Evolutionary conservation across 2,797 vertebrate species (phyloP).

Genomic region (Pterois miles): DNA sequence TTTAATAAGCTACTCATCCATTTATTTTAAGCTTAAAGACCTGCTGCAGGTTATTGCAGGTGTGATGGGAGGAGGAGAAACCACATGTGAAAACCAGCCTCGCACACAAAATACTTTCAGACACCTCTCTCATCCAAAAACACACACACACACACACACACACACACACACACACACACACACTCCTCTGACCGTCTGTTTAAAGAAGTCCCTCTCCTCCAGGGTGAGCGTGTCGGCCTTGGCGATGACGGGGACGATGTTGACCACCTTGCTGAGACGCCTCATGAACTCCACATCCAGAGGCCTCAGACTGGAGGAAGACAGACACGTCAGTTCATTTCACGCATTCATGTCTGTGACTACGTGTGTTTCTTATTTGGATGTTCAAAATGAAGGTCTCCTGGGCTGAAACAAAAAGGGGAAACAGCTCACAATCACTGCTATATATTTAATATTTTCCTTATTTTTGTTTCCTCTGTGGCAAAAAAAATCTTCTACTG

Average conservation of each 20-base stretch:
- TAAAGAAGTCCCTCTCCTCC: constrained; percentile 95
- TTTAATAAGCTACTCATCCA: constrained; percentile 8
- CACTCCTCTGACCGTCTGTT: constrained; percentile 87
- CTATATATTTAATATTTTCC: neutral
- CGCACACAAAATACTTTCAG: neutral
- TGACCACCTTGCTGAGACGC: constrained; percentile 96
- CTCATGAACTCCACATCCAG: constrained; percentile 98
- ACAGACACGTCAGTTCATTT: constrained; percentile 7
- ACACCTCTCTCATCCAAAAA: neutral
- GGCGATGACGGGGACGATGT: constrained; percentile 96
- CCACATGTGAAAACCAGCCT: neutral
- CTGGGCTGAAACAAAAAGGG: neutral
- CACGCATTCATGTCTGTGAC: neutral
- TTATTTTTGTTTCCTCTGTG: neutral
- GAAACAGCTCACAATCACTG: neutral
- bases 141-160: neutral
- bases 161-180: neutral
- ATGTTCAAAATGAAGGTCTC: neutral
- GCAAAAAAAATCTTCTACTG: neutral
- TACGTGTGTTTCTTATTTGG: neutral
- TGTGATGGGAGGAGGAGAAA: neutral
- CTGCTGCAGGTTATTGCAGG: constrained; percentile 11
- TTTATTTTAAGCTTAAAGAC: constrained; percentile 42
- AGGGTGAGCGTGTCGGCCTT: constrained; percentile 96
- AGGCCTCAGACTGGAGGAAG: constrained; percentile 87